Base-by-base conservation (phyloP, 53 echinoderm and acorn worm species). In the Hippasteria phrygiana region DNA sequence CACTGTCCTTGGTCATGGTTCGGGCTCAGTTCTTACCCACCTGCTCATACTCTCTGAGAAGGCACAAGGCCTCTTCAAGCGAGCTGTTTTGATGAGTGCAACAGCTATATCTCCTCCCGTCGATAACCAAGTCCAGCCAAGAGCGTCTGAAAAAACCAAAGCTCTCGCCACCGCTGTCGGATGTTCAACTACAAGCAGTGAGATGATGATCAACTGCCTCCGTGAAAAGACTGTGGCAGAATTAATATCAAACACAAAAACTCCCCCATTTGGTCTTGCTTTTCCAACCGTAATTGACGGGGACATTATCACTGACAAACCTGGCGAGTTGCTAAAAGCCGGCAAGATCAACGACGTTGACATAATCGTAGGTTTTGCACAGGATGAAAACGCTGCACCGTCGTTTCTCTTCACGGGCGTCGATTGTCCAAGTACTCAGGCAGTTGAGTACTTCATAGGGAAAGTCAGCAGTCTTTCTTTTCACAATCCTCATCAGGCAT, bases 1-100 rank as follows among this genome's bases (percentile, higher is more conserved):
- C 27, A 95, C 92, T 22, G 80, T 89, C 17, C 33, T 90, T 24
- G 95, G 95, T 35, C 56, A 80, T 38, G 92, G 88, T 13, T 73
- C 90, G 2, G 95, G 95, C 9, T 88, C 74, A 0, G 77, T 88
- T 9, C 56, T 88, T 41, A 85, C 88, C 4, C 83, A 88, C 36
- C 43, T 83, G 5, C 79, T 92, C 18, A 71, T 92, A 29, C 47
- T 89, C 48, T 88, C 88, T 20, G 82, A 78, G 43, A 66, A 70
- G 37, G 75, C 69, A 71, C 36, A 95, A 6, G 91, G 84, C 1
- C 87, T 92, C 4, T 83, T 95, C 71, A 87, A 95, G 22, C 73
- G 73, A 43, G 92, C 50, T 29, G 71, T 95, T 32, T 33, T 88
- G 27, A 59, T 92, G n/a, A 77, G 88, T n/a, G 78, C 63, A 7